Evolutionary conservation across 1,140 invertebrate species (phyloP), one percentile per base, ranked within the genome.

Genomic region (Lepidostoma basale): DNA sequence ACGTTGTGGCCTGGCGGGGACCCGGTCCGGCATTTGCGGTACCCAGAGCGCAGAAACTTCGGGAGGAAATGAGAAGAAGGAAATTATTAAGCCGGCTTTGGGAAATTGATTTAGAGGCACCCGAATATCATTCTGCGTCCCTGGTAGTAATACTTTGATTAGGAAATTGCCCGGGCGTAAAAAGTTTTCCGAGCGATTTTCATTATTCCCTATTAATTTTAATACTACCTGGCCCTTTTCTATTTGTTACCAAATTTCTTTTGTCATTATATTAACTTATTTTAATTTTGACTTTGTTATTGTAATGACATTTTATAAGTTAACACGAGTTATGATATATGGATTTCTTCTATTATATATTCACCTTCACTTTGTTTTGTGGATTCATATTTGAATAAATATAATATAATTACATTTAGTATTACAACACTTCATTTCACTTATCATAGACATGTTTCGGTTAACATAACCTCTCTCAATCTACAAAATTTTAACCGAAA

Each of bases 81-180:
- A 65, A 65, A 70, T 70, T 70, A 70, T 70, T 70, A 70, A 71
- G 64, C 69, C 56, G 64, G 64, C 56, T 67, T 70, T 70, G 42
- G 45, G 26, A 71, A 71, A 71, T 71, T 71, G 69, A 71, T 71
- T 71, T 71, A 71, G 65, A 62, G 69, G 30, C 63, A 16, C 36
- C 36, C 64, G 69, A 71, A 67, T 71, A 71, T 67, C 60, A 64
- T 66, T 71, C 23, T 67, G 47, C 49, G 58, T 40, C 68, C 49
- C 59, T 49, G 64, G 36, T 54, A 66, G 36, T 58, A 60, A 45
- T 59, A 58, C 44, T 66, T 64, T 59, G 62, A 70, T 70, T 70
- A 60, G 68, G 60, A 70, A 70, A 66, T 66, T 70, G 68, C 40
- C 54, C 20, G 54, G 54, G 18, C 54, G 33, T 45, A 59, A 59